A percentile compares a stretch with the other conserved stretches of the same genome.
Evolutionary conservation across 1,140 invertebrate species (phyloP).

Genomic region (Microplitis mediator): DNA sequence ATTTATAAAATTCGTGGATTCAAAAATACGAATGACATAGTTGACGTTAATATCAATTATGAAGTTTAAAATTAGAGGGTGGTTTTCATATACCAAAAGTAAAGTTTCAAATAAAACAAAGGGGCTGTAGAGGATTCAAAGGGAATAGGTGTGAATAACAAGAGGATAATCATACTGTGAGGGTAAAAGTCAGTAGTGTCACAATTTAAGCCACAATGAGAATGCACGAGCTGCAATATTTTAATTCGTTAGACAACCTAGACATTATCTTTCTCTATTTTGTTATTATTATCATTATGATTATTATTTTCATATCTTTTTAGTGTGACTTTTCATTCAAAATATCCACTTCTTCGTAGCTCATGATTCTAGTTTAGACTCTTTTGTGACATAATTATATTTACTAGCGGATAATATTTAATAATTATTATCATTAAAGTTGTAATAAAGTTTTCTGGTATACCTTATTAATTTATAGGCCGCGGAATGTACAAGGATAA

Average conservation of each 20-base stretch:
- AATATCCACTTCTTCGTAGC: slow-evolving; percentile 9
- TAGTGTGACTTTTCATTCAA: no score
- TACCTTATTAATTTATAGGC: slow-evolving; percentile 65
- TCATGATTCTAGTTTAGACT: slow-evolving; percentile 27
- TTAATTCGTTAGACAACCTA: slow-evolving; percentile 60
- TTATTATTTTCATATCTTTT: no score
- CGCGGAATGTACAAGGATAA: slow-evolving; percentile 31
- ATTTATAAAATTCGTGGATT: no score
- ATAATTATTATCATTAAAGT: slow-evolving; percentile 65
- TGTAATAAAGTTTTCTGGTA: slow-evolving; percentile 60
- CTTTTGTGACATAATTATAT: slow-evolving; percentile 37
- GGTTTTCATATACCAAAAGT: no score
- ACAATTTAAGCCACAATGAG: slow-evolving; percentile 58
- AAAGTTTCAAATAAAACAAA: no score
- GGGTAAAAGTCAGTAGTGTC: slow-evolving; percentile 50
- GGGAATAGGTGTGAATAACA: background rate
- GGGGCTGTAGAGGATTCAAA: background rate
- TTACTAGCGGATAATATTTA: slow-evolving; percentile 61
- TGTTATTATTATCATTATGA: background rate
- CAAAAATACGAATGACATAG: no score
- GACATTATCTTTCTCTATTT: slow-evolving; percentile 22
- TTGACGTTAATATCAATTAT: no score
- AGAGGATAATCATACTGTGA: background rate
- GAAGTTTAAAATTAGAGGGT: no score
- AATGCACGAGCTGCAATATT: slow-evolving; percentile 61